Evolutionary conservation across 2,113 vertebrate genomes (phyloP).

Genomic region (Peromyscus californicus): DNA sequence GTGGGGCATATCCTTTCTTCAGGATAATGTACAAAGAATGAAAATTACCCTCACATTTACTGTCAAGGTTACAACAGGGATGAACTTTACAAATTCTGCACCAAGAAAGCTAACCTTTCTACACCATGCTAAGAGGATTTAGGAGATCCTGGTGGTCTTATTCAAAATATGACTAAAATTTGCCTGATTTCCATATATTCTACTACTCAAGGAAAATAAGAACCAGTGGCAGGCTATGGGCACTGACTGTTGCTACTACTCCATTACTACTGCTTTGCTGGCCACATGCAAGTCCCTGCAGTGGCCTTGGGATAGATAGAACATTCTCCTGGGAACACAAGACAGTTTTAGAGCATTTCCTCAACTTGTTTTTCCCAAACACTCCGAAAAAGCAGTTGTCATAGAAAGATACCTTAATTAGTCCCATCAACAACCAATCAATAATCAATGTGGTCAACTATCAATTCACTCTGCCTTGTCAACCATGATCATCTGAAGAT

Average conservation of each 20-base stretch:
- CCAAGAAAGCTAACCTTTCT: not conserved
- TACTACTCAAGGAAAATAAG: slow-evolving; percentile 12
- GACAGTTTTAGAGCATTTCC: slow-evolving; percentile 21
- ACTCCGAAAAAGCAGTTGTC: not conserved
- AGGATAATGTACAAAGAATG: not conserved
- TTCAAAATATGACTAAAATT: slow-evolving; percentile 36
- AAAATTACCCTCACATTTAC: not conserved
- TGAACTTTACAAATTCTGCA: slow-evolving; percentile 21
- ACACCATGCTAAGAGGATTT: not conserved
- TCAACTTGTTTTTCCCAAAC: slow-evolving; percentile 13
- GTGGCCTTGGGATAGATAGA: not conserved
- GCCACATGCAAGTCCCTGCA: not conserved
- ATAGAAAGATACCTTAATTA: not conserved
- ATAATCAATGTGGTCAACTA: not conserved
- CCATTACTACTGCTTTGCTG: not conserved
- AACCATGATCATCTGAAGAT: not conserved
- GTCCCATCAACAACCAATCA: not conserved
- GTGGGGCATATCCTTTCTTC: not conserved
- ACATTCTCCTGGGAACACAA: not conserved
- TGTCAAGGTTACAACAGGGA: not conserved
- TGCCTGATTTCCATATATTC: slow-evolving; percentile 45
- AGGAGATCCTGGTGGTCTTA: slow-evolving; percentile 23
- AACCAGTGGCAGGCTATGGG: not conserved
- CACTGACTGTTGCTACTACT: not conserved
- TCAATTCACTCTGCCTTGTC: not conserved